These are phyloP conservation scores for Typhlichthys subterraneus DNA, from an alignment of 2,797 vertebrate genomes.

Conservation along the genomic window DNA sequence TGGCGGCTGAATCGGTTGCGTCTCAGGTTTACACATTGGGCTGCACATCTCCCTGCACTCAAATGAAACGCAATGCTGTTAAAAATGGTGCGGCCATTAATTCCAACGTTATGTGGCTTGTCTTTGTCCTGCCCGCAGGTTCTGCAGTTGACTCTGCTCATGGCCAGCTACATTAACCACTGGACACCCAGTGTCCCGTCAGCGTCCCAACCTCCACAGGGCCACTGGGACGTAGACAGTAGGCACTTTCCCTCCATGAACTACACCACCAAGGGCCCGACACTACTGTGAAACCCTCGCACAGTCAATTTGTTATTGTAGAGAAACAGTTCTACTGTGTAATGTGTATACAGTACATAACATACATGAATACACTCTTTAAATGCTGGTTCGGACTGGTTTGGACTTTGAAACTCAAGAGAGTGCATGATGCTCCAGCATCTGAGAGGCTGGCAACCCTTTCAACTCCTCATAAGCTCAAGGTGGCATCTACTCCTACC, in stretches of 20 bases:
- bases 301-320: background rate
- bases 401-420: too few species aligned
- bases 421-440: too few species aligned
- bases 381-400: too few species aligned
- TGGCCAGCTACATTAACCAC: constrained; percentile 94
- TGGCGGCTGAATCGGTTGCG: constrained; percentile 8
- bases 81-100: constrained; percentile 27
- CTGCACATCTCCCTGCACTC: constrained; percentile 26
- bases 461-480: too few species aligned
- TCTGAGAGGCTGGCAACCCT: too few species aligned
- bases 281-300: constrained; percentile 80
- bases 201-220: constrained; percentile 53
- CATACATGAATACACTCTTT: too few species aligned
- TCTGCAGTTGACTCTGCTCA: constrained; percentile 89
- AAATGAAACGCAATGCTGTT: constrained; percentile 43
- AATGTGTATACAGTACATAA: background rate
- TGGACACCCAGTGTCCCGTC: constrained; percentile 66
- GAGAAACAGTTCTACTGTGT: background rate
- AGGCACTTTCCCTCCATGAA: constrained; percentile 81
- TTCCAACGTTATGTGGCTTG: background rate
- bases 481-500: too few species aligned
- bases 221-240: constrained; percentile 80
- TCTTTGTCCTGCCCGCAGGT: constrained; percentile 74
- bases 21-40: constrained; percentile 11
- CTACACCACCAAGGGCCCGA: constrained; percentile 85